A percentile compares a stretch with the other conserved stretches of the same genome.
phyloP scores from a whole-genome alignment of 1,140 invertebrate species.

The Drosophila pachea region DNA sequence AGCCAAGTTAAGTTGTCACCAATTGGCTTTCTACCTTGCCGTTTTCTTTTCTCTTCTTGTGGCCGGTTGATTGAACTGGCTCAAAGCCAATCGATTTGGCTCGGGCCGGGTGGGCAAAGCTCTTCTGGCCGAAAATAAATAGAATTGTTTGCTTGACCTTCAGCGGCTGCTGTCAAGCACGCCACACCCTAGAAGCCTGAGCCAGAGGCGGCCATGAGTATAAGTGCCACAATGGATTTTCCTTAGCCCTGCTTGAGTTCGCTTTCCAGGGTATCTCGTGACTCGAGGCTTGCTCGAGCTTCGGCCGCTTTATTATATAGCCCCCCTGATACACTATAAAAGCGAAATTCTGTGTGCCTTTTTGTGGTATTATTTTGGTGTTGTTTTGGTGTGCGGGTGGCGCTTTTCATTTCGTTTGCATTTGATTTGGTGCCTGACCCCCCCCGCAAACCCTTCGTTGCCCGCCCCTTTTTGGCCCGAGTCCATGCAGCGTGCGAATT shows the following conservation, averaged over 20 bases:
- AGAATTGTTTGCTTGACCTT: slow-evolving; percentile 68
- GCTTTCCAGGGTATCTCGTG: background rate
- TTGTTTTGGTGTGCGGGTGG: slow-evolving; percentile 45
- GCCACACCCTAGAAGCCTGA: slow-evolving; percentile 16
- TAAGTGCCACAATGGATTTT: background rate
- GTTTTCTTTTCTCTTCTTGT: background rate
- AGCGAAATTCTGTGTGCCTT: slow-evolving; percentile 43
- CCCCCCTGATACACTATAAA: slow-evolving; percentile 14
- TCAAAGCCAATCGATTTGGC: slow-evolving; percentile 61
- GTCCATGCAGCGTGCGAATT: slow-evolving; percentile 39
- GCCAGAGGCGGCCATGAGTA: background rate
- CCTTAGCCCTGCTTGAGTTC: background rate
- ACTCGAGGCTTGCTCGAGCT: slow-evolving; percentile 9
- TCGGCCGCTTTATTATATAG: slow-evolving; percentile 33
- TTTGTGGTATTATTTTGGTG: slow-evolving; percentile 32
- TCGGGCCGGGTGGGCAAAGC: slow-evolving; percentile 21
- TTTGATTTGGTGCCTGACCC: slow-evolving; percentile 52
- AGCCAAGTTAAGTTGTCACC: slow-evolving; percentile 43
- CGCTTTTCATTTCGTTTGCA: slow-evolving; percentile 66
- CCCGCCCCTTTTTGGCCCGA: no score
- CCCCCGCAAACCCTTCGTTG: slow-evolving; percentile 23
- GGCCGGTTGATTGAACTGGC: slow-evolving; percentile 69
- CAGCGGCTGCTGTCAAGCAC: slow-evolving; percentile 43
- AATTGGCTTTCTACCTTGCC: slow-evolving; percentile 1
- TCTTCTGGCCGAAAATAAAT: slow-evolving; percentile 50